These are phyloP conservation scores for Hoplias malabaricus DNA, from an alignment of 2,113 vertebrate species.

Conservation along the genomic window DNA sequence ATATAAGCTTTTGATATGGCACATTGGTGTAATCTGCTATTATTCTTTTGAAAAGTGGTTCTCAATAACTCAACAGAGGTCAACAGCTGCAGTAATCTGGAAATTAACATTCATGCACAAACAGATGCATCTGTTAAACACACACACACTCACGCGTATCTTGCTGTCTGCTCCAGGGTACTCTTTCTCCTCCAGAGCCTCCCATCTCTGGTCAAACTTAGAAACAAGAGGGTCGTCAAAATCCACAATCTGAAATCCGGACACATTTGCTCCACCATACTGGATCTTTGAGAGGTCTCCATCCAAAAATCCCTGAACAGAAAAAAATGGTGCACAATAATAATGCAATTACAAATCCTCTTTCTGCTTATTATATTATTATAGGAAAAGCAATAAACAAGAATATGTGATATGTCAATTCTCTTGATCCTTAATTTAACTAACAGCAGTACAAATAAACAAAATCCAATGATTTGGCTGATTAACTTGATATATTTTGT, in stretches of 20 bases:
- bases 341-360: not conserved
- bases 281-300: constrained; percentile 96
- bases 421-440: too few relatives aligned
- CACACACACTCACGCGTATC: constrained; percentile 80
- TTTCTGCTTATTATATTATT: too few relatives aligned
- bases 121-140: not conserved
- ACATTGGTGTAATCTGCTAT: too few relatives aligned
- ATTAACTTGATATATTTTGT: too few relatives aligned
- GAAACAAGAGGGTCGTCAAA: constrained; percentile 92
- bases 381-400: too few relatives aligned
- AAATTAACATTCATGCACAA: constrained; percentile 22
- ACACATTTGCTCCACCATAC: constrained; percentile 95
- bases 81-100: not conserved
- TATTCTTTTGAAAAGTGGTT: too few relatives aligned
- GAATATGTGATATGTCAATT: too few relatives aligned
- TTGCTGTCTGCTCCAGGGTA: constrained; percentile 91
- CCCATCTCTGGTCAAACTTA: constrained; percentile 96
- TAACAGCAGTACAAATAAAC: too few relatives aligned
- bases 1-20: too few relatives aligned
- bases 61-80: too few relatives aligned
- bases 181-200: constrained; percentile 93
- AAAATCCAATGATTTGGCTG: too few relatives aligned
- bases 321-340: not conserved
- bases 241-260: constrained; percentile 96
- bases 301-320: constrained; percentile 88